Percentiles rank a stretch among this genome's conserved stretches.
Conservation (phyloP, 2,797 vertebrate species). For the Enteromius trimaculatus region DNA sequence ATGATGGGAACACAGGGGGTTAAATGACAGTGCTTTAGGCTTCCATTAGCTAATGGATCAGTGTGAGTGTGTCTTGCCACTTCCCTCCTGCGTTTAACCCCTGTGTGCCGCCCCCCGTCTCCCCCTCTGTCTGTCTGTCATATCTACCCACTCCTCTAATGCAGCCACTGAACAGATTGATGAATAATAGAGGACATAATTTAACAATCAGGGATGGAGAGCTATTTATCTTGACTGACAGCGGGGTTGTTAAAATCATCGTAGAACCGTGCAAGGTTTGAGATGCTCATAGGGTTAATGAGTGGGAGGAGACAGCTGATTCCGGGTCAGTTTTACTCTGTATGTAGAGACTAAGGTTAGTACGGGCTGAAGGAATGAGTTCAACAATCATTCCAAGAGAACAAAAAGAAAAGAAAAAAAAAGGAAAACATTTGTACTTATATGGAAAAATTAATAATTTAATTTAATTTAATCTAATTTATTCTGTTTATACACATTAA, state of each 20-base stretch:
- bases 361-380: not conserved
- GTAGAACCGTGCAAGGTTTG: constrained; percentile 22
- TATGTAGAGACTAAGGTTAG: not conserved
- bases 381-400: not conserved
- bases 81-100: constrained; percentile 73
- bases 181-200: constrained; percentile 78
- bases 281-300: constrained; percentile 48
- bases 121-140: constrained; percentile 31
- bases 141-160: constrained; percentile 56
- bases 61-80: constrained; percentile 70
- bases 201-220: constrained; percentile 71
- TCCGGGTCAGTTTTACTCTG: constrained; percentile 18
- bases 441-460: not conserved
- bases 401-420: not conserved
- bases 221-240: constrained; percentile 70
- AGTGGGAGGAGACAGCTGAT: constrained; percentile 34
- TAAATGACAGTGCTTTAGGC: constrained; percentile 80
- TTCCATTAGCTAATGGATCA: constrained; percentile 96
- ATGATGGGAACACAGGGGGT: constrained; percentile 69
- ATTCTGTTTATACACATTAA: not conserved
- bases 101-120: constrained; percentile 53
- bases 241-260: constrained; percentile 52
- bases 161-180: constrained; percentile 74
- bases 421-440: not conserved
- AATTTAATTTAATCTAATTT: not conserved